A percentile compares a stretch with the other conserved stretches of the same genome.
These are phyloP conservation scores for Chaenogobius annularis DNA, from an alignment of 2,113 vertebrate genomes.

Conservation along the genomic window DNA sequence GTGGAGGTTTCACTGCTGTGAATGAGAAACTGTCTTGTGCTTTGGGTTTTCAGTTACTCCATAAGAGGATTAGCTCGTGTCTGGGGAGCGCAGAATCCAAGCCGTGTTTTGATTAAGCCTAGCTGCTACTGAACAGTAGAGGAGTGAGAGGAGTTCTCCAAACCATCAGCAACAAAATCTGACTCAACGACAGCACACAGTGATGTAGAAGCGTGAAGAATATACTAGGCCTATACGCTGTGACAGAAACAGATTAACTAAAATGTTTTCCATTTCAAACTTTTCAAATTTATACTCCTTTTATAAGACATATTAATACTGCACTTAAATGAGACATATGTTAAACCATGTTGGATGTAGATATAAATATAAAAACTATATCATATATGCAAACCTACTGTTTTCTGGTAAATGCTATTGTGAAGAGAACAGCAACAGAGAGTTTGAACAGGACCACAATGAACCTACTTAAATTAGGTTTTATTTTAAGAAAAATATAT, in stretches of 20 bases:
- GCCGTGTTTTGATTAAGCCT: conserved; percentile 47
- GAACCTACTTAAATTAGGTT: too few relatives aligned
- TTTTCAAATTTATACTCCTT: too few relatives aligned
- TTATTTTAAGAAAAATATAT: too few relatives aligned
- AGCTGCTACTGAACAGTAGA: conserved; percentile 13
- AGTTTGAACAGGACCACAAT: too few relatives aligned
- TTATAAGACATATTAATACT: too few relatives aligned
- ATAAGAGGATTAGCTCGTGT: conserved; percentile 55
- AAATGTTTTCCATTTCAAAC: too few relatives aligned
- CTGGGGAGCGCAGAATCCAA: conserved; percentile 44
- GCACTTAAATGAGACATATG: too few relatives aligned
- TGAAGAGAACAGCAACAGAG: too few relatives aligned
- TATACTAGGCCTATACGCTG: not conserved
- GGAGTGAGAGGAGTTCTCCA: conserved; percentile 21
- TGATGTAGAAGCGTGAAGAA: not conserved
- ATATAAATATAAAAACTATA: too few relatives aligned
- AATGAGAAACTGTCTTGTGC: conserved; percentile 37
- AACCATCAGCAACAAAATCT: conserved; percentile 22
- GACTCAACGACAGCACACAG: not conserved
- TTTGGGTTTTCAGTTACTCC: conserved; percentile 50
- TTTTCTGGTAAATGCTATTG: too few relatives aligned
- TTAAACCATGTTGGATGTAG: too few relatives aligned
- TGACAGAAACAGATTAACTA: not conserved
- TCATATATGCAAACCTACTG: too few relatives aligned
- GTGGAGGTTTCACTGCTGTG: conserved; percentile 12